Evolutionary conservation across 1,140 invertebrate species (phyloP), one percentile per base, ranked within the genome.

Genomic region (Hyphantria cunea): DNA sequence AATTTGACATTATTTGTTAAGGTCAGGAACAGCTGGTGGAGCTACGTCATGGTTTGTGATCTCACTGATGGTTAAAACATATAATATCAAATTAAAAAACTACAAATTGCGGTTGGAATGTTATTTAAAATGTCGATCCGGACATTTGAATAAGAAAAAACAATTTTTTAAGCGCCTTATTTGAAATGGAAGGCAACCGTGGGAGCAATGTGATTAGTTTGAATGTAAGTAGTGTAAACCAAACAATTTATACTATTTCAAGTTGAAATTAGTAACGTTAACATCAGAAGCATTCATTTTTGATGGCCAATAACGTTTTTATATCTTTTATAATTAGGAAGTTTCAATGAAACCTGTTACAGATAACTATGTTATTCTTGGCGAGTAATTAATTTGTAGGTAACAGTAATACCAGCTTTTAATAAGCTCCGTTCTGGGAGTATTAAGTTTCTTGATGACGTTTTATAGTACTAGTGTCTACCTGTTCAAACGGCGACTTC

Each of bases 1-100:
- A 60, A 62, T 61, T 61, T 66, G 64, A 66, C 64, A 66, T 66
- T 66, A 60, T 51, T 50, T 56, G 52, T 54, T 53, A 59, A 47
- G 45, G 55, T 58, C 42, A 58, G 12, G 5, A 45, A 39, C 52
- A 54, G 50, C 45, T 66, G 58, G n/a, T n/a, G n/a, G n/a, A n/a
- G n/a, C n/a, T n/a, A n/a, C 45, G 64, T 66, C 42, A 66, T 32
- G 64, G 64, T 51, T n/a, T 45, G 56, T 61, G 58, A 54, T 51
- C 32, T 8, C 39, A 17, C 17, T 48, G 9, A 33, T 60, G 51
- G 37, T 44, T 42, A 49, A 17, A 10, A 34, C 15, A 58, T 17
- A 17, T 59, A 53, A 34, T 25, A 10, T 66, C 49, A 54, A 50
- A 3, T 50, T 60, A 60, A 60, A 60, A 60, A 60, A 50, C 48